Conservation (phyloP, 2,888 invertebrate genomes). For the Heteropelma amictum region DNA sequence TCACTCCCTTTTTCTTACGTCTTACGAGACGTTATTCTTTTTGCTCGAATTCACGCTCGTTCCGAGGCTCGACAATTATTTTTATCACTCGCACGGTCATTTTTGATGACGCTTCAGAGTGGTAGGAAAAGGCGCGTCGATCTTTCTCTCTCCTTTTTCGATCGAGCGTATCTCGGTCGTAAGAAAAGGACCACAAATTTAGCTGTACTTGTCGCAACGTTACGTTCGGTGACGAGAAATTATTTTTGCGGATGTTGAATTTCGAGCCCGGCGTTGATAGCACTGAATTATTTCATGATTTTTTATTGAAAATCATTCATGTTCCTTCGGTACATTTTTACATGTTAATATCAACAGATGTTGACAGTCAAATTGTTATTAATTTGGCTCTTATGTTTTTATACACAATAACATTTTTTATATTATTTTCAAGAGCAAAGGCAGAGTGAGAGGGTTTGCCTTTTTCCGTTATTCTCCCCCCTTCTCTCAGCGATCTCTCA, state of each 20-base stretch:
- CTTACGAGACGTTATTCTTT: neutral
- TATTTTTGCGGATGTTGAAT: too few relatives aligned
- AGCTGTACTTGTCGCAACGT: too few relatives aligned
- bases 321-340: too few relatives aligned
- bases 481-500: neutral
- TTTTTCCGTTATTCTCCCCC: neutral
- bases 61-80: neutral
- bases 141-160: neutral
- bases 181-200: too few relatives aligned
- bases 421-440: conserved; percentile 2
- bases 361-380: too few relatives aligned
- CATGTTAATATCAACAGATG: too few relatives aligned
- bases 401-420: too few relatives aligned
- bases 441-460: conserved; percentile 6
- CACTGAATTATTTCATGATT: too few relatives aligned
- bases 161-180: neutral
- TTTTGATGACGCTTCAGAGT: neutral
- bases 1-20: neutral
- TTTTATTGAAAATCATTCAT: too few relatives aligned
- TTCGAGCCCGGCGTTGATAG: too few relatives aligned
- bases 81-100: neutral
- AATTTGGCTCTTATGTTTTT: neutral
- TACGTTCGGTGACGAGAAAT: too few relatives aligned
- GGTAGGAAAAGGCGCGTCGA: neutral
- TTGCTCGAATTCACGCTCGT: neutral